phyloP scores from a whole-genome alignment of 2,797 vertebrate species.

The Distichodus sexfasciatus region DNA sequence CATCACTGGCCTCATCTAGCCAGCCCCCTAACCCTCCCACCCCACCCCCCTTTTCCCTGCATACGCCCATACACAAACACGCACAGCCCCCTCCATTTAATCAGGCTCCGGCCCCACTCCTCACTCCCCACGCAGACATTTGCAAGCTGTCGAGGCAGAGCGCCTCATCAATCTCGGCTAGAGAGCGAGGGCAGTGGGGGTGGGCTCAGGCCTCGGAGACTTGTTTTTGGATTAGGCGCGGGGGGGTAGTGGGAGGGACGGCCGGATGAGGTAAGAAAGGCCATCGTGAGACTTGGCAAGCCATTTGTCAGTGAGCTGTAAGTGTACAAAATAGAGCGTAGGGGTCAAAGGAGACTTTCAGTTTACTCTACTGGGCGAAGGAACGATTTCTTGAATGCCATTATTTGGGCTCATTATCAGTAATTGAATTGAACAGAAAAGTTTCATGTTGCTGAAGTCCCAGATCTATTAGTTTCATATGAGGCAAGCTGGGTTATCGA shows the following conservation, averaged over 20 bases:
- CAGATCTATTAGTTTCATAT: too few species aligned
- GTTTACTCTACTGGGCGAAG: neutral
- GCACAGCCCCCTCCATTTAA: constrained; percentile 55
- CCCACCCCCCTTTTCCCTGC: constrained; percentile 19
- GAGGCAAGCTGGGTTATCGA: too few species aligned
- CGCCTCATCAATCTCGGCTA: constrained; percentile 63
- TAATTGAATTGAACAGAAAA: neutral
- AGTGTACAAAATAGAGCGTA: constrained; percentile 42
- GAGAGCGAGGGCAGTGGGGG: constrained; percentile 58
- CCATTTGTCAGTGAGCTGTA: constrained; percentile 64
- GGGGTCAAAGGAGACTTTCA: neutral
- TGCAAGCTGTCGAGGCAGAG: constrained; percentile 65
- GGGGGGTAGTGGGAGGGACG: constrained; percentile 63
- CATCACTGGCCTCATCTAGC: constrained; percentile 21
- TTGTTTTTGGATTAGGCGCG: constrained; percentile 75
- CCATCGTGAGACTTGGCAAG: constrained; percentile 64
- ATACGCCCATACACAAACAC: constrained; percentile 46
- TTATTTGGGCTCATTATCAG: neutral
- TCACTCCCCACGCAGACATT: constrained; percentile 55
- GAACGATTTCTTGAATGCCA: neutral
- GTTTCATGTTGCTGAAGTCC: too few species aligned
- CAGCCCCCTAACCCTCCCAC: too few species aligned
- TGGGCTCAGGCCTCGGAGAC: constrained; percentile 57
- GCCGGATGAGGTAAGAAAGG: constrained; percentile 62
- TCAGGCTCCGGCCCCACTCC: constrained; percentile 50